Evolutionary conservation across 2,888 invertebrate species (phyloP).

Genomic region (Leucoma salicis): DNA sequence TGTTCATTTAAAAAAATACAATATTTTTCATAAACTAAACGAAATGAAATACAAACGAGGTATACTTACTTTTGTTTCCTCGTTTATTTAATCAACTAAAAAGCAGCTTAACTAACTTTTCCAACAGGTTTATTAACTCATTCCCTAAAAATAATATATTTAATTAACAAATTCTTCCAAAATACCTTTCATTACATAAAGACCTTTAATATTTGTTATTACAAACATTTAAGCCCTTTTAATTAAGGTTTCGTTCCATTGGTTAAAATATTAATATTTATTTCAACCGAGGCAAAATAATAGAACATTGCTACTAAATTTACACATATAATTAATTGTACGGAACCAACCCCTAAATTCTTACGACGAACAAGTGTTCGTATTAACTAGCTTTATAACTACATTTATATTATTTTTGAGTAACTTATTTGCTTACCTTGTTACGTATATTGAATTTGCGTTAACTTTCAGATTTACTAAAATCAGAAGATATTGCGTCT

Average conservation of each 20-base stretch:
- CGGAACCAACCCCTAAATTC: slow-evolving; percentile 32
- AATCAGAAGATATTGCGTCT: background rate
- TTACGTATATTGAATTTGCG: slow-evolving; percentile 21
- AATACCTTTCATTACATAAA: slow-evolving; percentile 23
- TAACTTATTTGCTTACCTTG: slow-evolving; percentile 29
- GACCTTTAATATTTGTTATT: slow-evolving; percentile 39
- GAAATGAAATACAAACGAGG: no score
- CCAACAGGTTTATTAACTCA: slow-evolving; percentile 5
- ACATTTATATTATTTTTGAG: slow-evolving; percentile 48
- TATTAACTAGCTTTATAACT: slow-evolving; percentile 48
- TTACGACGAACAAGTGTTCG: slow-evolving; percentile 27
- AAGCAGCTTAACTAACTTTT: no score
- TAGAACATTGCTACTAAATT: slow-evolving; percentile 32
- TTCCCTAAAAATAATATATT: slow-evolving; percentile 19
- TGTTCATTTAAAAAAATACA: no score
- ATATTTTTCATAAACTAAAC: no score
- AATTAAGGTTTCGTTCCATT: slow-evolving; percentile 31
- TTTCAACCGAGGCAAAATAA: slow-evolving; percentile 25
- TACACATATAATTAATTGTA: slow-evolving; percentile 45
- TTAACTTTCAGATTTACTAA: background rate
- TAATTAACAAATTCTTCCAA: slow-evolving; percentile 31
- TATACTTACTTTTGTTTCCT: no score
- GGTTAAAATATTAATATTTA: slow-evolving; percentile 31
- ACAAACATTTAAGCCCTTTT: slow-evolving; percentile 30
- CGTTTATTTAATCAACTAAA: no score